Base-by-base conservation (phyloP, 2,888 invertebrate genomes). In the Lasioglossum villosulum region DNA sequence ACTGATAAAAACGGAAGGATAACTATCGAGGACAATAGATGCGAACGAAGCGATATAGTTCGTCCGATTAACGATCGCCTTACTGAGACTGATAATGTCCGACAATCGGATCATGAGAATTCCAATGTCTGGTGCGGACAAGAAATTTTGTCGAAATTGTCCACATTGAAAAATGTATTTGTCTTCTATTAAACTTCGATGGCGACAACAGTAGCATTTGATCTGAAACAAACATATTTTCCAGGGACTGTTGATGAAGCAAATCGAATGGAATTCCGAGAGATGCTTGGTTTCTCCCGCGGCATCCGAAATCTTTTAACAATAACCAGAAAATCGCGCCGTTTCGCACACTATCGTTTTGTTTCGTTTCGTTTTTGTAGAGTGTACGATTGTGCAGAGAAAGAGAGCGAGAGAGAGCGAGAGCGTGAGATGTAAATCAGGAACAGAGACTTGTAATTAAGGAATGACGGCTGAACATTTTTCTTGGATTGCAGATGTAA, bases 1-100 rank as follows among this genome's bases (percentile, higher is more conserved):
- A 95, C 96, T 37, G 96, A 96, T 87, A 96, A 96, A 68, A 94
- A 96, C 72, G 96, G 96, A 10, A 95, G 96, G 92, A 95, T 96
- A 88, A 95, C 95, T 90, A 93, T 95, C 23, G 90, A 91, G 14
- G 85, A 90, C 42, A 70, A 37, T 37, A 82, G 77, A 77, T 91
- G 95, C 94, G 89, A 93, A 90, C 86, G 75, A n/a, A 75, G 48
- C 12, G 78, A 84, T n/a, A 79, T 80, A 45, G 2, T 56, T 45
- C 75, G 39, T 8, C 48, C 59, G 0, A 71, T 19, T 10, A 83
- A 80, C 12, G 70, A 81, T 37, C 71, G 66, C 23, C 71, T 82
- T 52, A 34, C 82, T 30, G 81, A 89, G n/a, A 8, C 59, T 42
- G 72, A 75, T 42, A 83, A 74, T 23, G 27, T 70, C 39, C 74